Conservation (phyloP, 2,888 invertebrate genomes). For the Marasmarcha lunaedactyla region DNA sequence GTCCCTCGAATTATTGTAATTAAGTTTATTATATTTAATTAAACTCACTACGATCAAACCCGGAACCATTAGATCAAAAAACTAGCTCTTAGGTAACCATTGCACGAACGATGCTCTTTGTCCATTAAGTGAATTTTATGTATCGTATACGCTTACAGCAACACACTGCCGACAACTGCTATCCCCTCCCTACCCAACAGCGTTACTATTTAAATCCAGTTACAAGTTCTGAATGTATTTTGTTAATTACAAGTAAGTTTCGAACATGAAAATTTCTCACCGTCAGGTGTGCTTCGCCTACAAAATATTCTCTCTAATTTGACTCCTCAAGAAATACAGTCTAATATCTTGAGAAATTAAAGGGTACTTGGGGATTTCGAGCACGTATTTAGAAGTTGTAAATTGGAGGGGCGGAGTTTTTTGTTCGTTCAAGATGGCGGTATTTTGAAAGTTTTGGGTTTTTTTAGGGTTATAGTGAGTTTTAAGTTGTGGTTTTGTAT, state of each 20-base stretch:
- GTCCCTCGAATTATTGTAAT: too few species aligned
- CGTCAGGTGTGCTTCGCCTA: slow-evolving; percentile 33
- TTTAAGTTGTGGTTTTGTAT: too few species aligned
- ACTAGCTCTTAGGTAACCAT: too few species aligned
- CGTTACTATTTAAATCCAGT: slow-evolving; percentile 68
- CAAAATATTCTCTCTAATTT: slow-evolving; percentile 24
- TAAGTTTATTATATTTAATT: too few species aligned
- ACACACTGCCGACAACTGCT: too few species aligned
- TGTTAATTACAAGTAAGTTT: slow-evolving; percentile 63
- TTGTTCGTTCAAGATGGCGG: background rate
- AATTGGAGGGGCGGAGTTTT: too few species aligned
- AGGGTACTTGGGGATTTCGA: background rate
- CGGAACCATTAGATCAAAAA: too few species aligned
- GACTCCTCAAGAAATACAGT: slow-evolving; percentile 38
- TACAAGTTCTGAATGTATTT: slow-evolving; percentile 69
- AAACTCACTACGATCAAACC: too few species aligned
- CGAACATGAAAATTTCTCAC: slow-evolving; percentile 53
- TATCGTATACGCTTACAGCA: background rate
- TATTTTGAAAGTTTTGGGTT: too few species aligned
- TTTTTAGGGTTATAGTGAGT: too few species aligned
- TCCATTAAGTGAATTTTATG: too few species aligned
- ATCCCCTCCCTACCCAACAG: slow-evolving; percentile 25
- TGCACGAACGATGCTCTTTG: too few species aligned
- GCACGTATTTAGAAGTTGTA: background rate
- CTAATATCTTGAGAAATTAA: slow-evolving; percentile 11